A percentile compares a stretch with the other conserved stretches of the same genome.
phyloP scores from a whole-genome alignment of 2,113 vertebrate species.

The Prolemur simus region DNA sequence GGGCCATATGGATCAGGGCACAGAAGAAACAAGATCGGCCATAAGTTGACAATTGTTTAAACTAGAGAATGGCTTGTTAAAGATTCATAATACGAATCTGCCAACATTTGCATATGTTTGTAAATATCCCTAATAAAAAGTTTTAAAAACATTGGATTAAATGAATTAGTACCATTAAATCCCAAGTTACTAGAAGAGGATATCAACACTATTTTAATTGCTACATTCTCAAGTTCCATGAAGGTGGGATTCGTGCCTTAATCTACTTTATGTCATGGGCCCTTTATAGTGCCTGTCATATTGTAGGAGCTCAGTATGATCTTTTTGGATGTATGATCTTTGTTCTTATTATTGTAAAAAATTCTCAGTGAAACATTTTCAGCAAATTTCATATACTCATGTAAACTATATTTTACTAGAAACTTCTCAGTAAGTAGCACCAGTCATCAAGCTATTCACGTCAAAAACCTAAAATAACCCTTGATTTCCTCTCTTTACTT shows the following conservation, averaged over 20 bases:
- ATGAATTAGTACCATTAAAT: not conserved
- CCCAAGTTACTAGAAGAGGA: not conserved
- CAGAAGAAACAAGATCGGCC: not conserved
- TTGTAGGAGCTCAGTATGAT: not conserved
- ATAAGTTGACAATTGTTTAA: not conserved
- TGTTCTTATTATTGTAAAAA: slow-evolving; percentile 12
- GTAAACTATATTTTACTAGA: not conserved
- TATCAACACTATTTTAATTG: not conserved
- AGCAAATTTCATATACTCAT: not conserved
- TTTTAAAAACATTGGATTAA: not conserved
- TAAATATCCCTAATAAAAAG: not conserved
- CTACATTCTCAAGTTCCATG: not conserved
- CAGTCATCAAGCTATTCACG: not conserved
- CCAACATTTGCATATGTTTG: not conserved
- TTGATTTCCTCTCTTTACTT: not conserved
- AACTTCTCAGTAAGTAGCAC: not conserved
- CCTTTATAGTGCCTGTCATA: not conserved
- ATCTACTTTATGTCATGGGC: not conserved
- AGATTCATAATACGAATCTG: not conserved
- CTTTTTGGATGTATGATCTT: not conserved
- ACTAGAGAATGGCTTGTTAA: not conserved
- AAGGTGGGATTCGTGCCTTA: not conserved
- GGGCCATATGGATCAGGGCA: not conserved
- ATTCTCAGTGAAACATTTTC: not conserved
- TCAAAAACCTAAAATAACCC: not conserved